A percentile compares a stretch with the other conserved stretches of the same genome.
Conservation (phyloP, 2,888 invertebrate genomes). For the Eupelmus urozonus region DNA sequence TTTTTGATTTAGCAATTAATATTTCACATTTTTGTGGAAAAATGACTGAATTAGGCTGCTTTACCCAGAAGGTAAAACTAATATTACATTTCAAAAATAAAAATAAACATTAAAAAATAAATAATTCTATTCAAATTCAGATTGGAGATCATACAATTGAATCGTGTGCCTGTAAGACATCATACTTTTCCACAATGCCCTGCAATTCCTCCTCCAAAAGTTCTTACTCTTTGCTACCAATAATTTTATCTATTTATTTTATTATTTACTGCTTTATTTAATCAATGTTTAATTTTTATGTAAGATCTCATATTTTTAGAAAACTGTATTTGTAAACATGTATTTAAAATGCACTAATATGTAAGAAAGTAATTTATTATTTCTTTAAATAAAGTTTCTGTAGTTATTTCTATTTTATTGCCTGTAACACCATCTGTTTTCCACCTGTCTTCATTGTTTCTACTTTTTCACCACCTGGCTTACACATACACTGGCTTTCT, state of each 20-base stretch:
- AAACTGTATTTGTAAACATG: no score
- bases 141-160: conserved; percentile 65
- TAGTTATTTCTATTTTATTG: neutral
- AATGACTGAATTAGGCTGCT: conserved; percentile 69
- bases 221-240: conserved; percentile 29
- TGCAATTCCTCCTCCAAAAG: conserved; percentile 67
- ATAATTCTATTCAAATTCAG: conserved; percentile 60
- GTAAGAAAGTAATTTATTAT: neutral
- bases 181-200: conserved; percentile 61
- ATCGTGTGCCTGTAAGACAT: conserved; percentile 69
- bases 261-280: neutral
- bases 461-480: neutral
- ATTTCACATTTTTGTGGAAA: conserved; percentile 71
- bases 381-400: neutral
- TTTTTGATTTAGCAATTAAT: conserved; percentile 68
- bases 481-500: neutral
- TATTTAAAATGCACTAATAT: neutral
- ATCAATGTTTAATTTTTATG: conserved; percentile 7
- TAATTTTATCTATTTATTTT: conserved; percentile 14
- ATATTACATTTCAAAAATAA: conserved; percentile 17
- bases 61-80: conserved; percentile 64
- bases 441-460: neutral
- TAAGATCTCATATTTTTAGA: neutral
- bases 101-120: conserved; percentile 6
- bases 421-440: conserved; percentile 10